Percentiles rank a stretch among this genome's conserved stretches.
Conservation (phyloP, 37 sponge, comb jelly and placozoan species). For the Bolinopsis microptera region DNA sequence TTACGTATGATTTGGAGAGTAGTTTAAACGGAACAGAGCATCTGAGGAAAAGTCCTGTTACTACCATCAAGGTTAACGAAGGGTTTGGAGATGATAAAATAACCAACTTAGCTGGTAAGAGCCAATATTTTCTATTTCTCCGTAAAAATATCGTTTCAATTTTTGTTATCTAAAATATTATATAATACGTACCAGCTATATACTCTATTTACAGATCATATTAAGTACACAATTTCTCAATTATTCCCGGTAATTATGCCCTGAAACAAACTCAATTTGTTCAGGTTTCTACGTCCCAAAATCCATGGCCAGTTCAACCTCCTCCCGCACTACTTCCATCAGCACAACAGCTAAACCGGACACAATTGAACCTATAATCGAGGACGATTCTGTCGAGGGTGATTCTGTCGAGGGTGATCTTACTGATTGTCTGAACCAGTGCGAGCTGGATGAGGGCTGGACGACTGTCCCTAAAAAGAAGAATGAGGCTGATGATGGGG, state of each 20-base stretch:
- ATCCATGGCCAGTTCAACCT: background rate
- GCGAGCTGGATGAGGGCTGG: constrained; percentile 58
- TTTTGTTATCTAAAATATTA: no score
- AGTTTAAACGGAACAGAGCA: constrained; percentile 31
- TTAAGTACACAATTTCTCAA: no score
- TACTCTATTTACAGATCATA: no score
- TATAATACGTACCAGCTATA: no score
- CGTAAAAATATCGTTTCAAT: no score
- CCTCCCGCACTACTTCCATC: constrained; percentile 1
- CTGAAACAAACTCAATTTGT: no score
- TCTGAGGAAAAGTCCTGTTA: constrained; percentile 25
- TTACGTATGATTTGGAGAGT: constrained; percentile 53
- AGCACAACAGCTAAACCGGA: background rate
- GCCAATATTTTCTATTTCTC: background rate
- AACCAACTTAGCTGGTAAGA: constrained; percentile 48
- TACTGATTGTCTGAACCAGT: background rate
- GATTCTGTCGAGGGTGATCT: background rate
- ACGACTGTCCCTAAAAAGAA: constrained; percentile 18
- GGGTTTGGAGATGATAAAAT: constrained; percentile 42
- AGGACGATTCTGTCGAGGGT: background rate
- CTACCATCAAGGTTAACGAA: constrained; percentile 3
- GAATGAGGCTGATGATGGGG: background rate
- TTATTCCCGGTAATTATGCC: no score
- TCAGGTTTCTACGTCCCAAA: constrained; percentile 58
- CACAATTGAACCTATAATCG: background rate